phyloP scores from a whole-genome alignment of 2,888 invertebrate genomes.

The Xanthorhoe designata region DNA sequence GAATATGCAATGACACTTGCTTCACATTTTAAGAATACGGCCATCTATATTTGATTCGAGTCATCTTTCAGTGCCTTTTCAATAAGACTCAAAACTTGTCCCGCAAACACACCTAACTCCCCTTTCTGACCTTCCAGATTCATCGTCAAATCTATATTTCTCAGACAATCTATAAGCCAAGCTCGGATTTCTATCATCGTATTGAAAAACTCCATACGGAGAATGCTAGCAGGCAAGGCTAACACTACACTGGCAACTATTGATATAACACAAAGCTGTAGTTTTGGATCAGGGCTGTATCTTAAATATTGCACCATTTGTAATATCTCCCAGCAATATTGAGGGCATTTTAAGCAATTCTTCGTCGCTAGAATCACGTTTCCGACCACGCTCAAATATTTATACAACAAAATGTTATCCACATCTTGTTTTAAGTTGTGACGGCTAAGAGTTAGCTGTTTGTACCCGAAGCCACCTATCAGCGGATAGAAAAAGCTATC shows the following conservation, averaged over 20 bases:
- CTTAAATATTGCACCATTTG: conserved; percentile 88
- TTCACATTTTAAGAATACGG: too few relatives aligned
- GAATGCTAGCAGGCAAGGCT: conserved; percentile 84
- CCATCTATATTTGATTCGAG: not conserved
- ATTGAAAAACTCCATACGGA: conserved; percentile 86
- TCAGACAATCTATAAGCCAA: conserved; percentile 88
- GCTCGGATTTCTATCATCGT: conserved; percentile 87
- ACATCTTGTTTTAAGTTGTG: conserved; percentile 86
- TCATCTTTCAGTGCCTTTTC: conserved; percentile 67
- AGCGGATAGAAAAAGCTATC: conserved; percentile 94
- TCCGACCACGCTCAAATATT: conserved; percentile 89
- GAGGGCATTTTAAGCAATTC: conserved; percentile 87
- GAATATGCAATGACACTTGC: too few relatives aligned
- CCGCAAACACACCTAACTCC: conserved; percentile 87
- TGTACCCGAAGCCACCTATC: conserved; percentile 87
- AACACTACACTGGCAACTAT: conserved; percentile 88
- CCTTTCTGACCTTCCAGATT: conserved; percentile 85
- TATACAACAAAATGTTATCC: conserved; percentile 88
- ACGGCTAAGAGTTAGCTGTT: conserved; percentile 82
- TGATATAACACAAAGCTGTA: conserved; percentile 88
- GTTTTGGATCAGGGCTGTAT: conserved; percentile 88
- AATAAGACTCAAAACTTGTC: conserved; percentile 85
- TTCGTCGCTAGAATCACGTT: conserved; percentile 88
- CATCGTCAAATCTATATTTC: conserved; percentile 80
- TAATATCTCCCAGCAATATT: conserved; percentile 89